A percentile compares a stretch with the other conserved stretches of the same genome.
Conservation (phyloP, 2,113 vertebrate species). For the Ginglymostoma cirratum region DNA sequence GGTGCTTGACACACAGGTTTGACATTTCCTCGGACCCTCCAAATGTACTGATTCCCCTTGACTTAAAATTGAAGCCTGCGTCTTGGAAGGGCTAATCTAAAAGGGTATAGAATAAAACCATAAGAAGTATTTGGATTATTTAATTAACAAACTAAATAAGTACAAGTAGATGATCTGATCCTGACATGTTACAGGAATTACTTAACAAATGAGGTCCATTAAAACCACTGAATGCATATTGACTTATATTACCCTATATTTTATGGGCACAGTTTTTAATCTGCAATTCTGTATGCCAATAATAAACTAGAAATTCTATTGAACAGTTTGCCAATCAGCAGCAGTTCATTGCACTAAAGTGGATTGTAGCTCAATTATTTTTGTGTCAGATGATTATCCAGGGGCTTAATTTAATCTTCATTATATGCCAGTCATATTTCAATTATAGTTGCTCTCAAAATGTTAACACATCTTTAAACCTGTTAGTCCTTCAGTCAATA, state of each 20-base stretch:
- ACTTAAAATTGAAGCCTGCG: background rate
- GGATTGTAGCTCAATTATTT: slow-evolving; percentile 86
- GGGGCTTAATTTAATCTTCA: slow-evolving; percentile 84
- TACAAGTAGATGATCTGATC: background rate
- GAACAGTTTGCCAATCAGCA: slow-evolving; percentile 47
- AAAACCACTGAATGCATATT: background rate
- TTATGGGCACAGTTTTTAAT: background rate
- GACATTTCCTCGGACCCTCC: too few relatives aligned
- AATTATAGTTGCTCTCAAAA: slow-evolving; percentile 78
- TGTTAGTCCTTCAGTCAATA: slow-evolving; percentile 77
- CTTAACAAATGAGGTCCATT: background rate
- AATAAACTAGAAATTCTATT: slow-evolving; percentile 17
- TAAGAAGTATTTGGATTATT: background rate
- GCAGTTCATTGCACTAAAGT: slow-evolving; percentile 41
- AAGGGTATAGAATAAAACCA: background rate
- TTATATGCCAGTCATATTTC: slow-evolving; percentile 82
- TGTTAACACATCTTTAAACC: slow-evolving; percentile 77
- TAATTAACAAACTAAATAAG: background rate
- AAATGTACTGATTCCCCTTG: background rate
- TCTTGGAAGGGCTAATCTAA: background rate
- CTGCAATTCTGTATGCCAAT: background rate
- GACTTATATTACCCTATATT: background rate
- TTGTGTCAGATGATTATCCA: slow-evolving; percentile 82
- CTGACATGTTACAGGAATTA: background rate
- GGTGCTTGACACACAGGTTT: background rate